phyloP scores from a whole-genome alignment of 2,113 vertebrate genomes.

The Passer domesticus region DNA sequence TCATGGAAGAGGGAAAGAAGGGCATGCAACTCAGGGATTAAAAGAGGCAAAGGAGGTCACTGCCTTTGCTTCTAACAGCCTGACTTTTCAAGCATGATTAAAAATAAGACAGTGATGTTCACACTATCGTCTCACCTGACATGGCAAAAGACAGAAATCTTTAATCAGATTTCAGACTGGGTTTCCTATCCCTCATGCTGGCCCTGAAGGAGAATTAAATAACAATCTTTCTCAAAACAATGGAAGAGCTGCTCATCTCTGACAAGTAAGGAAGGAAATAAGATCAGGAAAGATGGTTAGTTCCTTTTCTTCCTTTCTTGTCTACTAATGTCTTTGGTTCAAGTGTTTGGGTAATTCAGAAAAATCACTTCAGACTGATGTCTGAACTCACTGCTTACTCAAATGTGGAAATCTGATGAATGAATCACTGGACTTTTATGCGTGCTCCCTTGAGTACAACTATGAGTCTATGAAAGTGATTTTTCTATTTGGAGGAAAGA shows the following conservation, averaged over 20 bases:
- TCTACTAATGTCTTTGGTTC: not conserved
- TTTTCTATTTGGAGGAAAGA: not conserved
- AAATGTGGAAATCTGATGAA: not conserved
- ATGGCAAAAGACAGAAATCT: conserved; percentile 9
- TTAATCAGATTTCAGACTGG: not conserved
- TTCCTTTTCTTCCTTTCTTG: not conserved
- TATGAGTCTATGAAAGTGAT: not conserved
- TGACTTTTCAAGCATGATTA: conserved; percentile 32
- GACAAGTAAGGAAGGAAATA: not conserved
- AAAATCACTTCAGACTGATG: not conserved
- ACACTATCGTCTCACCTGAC: not conserved
- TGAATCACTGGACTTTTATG: not conserved
- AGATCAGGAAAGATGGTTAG: not conserved
- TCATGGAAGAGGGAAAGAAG: conserved; percentile 12
- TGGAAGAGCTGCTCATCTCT: not conserved
- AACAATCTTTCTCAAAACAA: not conserved
- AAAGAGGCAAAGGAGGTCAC: conserved; percentile 20
- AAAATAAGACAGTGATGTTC: conserved; percentile 28
- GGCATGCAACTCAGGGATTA: conserved; percentile 13
- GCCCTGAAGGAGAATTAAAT: not conserved
- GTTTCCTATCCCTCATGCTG: not conserved
- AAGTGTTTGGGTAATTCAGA: not conserved
- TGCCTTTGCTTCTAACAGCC: not conserved
- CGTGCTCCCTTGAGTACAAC: not conserved
- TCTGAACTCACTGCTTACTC: not conserved